phyloP scores from a whole-genome alignment of 1,140 invertebrate species.

The Drosophila mojavensis region DNA sequence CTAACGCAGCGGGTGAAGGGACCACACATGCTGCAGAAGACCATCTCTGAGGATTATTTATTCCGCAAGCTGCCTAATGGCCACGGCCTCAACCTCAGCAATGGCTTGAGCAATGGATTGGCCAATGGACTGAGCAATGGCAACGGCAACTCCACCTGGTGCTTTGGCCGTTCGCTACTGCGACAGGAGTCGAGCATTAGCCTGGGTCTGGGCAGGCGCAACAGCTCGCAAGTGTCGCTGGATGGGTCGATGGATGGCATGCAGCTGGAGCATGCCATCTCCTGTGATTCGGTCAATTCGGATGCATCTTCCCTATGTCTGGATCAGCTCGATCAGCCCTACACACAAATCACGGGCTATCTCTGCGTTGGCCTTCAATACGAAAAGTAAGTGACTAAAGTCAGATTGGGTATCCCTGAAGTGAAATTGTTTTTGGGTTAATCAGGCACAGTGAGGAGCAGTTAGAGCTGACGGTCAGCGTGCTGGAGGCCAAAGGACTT shows the following conservation, averaged over 20 bases:
- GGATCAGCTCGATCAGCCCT: slow-evolving; percentile 87
- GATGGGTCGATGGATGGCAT: slow-evolving; percentile 66
- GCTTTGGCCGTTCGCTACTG: slow-evolving; percentile 70
- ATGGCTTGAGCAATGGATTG: slow-evolving; percentile 2
- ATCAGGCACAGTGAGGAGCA: slow-evolving; percentile 86
- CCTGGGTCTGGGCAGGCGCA: slow-evolving; percentile 68
- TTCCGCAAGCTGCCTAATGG: slow-evolving; percentile 62
- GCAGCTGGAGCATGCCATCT: slow-evolving; percentile 87
- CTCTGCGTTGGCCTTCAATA: slow-evolving; percentile 91
- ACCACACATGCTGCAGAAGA: slow-evolving; percentile 80
- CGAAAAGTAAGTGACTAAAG: slow-evolving; percentile 86
- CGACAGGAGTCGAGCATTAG: slow-evolving; percentile 74
- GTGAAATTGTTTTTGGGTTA: background rate
- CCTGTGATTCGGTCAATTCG: slow-evolving; percentile 93
- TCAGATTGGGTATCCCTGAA: background rate
- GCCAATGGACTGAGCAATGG: slow-evolving; percentile 6
- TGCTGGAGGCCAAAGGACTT: slow-evolving; percentile 91
- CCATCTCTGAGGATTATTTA: slow-evolving; percentile 81
- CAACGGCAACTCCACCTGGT: slow-evolving; percentile 73
- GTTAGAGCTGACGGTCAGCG: slow-evolving; percentile 89
- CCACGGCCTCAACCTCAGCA: slow-evolving; percentile 6
- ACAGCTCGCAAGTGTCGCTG: slow-evolving; percentile 74
- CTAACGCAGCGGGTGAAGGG: slow-evolving; percentile 74
- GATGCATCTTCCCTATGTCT: slow-evolving; percentile 90
- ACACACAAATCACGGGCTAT: slow-evolving; percentile 89